Conservation (phyloP, 2,888 invertebrate genomes). For the Xestoiulus laeticollis region DNA sequence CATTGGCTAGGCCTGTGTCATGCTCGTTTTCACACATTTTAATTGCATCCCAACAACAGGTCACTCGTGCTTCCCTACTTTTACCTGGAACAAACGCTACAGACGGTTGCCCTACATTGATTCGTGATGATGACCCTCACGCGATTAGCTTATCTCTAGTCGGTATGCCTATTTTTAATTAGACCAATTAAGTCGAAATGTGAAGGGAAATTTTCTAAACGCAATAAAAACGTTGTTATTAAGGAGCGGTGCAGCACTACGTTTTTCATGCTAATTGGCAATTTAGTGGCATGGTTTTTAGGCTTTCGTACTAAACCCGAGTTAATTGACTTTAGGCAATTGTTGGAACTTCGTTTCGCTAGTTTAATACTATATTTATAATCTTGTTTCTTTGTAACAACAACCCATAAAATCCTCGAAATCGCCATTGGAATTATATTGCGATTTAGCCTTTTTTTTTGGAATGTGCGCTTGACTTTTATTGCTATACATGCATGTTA, state of each 20-base stretch:
- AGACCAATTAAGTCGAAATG: not conserved
- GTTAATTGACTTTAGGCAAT: not conserved
- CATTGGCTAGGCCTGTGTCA: not conserved
- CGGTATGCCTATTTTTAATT: not conserved
- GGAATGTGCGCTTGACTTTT: too few relatives aligned
- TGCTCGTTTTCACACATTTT: conserved; percentile 12
- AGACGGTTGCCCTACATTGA: not conserved
- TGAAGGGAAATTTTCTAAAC: not conserved
- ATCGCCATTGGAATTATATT: too few relatives aligned
- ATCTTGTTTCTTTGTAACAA: not conserved
- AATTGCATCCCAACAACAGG: not conserved
- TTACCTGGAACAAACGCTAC: conserved; percentile 2
- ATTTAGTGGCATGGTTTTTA: not conserved
- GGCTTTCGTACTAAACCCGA: not conserved
- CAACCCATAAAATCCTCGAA: not conserved
- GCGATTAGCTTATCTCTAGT: not conserved
- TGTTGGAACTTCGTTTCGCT: not conserved
- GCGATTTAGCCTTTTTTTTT: too few relatives aligned
- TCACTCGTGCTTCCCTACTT: not conserved
- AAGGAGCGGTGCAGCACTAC: not conserved
- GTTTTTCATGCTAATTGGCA: not conserved
- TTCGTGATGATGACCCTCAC: not conserved
- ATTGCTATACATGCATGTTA: too few relatives aligned
- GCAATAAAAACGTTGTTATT: not conserved
- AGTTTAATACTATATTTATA: not conserved